These are phyloP conservation scores for Tetragonisca angustula DNA, from an alignment of 2,888 invertebrate species.

Conservation along the genomic window DNA sequence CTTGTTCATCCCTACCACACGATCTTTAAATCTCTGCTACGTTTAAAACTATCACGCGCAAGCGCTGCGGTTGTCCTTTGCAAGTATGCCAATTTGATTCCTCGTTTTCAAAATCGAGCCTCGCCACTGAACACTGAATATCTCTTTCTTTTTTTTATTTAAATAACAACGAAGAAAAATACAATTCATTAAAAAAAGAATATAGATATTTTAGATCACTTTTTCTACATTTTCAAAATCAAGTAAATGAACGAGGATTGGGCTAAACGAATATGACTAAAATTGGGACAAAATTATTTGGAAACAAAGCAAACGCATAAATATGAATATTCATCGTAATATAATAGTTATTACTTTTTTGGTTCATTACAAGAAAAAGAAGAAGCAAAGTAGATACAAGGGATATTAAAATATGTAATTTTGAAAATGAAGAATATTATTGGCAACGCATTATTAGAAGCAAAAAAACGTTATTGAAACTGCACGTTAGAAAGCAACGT, in stretches of 20 bases:
- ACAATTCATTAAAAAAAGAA: background rate
- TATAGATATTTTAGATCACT: background rate
- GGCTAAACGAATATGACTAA: background rate
- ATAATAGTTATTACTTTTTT: background rate
- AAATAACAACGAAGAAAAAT: background rate
- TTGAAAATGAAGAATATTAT: no score
- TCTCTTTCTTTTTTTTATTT: background rate
- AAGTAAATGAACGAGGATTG: background rate
- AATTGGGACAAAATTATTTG: background rate
- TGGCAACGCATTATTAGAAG: no score
- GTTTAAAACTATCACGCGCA: conserved; percentile 6
- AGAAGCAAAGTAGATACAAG: background rate
- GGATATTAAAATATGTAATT: background rate
- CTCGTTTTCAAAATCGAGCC: background rate
- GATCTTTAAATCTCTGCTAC: background rate
- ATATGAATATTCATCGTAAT: background rate
- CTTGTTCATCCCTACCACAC: conserved; percentile 36
- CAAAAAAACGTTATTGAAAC: background rate
- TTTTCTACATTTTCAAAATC: background rate
- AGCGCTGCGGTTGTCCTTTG: conserved; percentile 8
- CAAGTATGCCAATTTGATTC: background rate
- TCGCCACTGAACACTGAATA: background rate
- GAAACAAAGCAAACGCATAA: background rate
- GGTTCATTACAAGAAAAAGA: background rate
- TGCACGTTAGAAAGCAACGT: conserved; percentile 13